phyloP scores from a whole-genome alignment of 2,113 vertebrate genomes.

The Aythya baeri region DNA sequence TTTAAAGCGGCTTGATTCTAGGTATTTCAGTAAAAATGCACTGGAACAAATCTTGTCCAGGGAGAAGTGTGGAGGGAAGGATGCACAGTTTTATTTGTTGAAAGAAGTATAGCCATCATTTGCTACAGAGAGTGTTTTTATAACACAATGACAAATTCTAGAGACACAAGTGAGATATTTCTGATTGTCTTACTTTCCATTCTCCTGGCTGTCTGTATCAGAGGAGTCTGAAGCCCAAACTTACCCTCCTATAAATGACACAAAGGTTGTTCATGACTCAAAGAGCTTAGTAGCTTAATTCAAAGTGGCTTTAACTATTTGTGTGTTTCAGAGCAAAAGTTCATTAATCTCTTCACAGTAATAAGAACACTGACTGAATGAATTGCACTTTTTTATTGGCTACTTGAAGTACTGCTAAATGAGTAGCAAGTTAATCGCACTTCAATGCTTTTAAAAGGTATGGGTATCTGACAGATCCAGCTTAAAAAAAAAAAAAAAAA shows the following conservation, averaged over 20 bases:
- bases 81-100: neutral
- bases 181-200: neutral
- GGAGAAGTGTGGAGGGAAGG: neutral
- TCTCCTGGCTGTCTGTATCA: neutral
- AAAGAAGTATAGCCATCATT: neutral
- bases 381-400: neutral
- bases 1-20: neutral
- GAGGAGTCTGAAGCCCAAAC: neutral
- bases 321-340: conserved; percentile 1
- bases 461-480: neutral
- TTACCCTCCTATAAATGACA: neutral
- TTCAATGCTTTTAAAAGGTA: neutral
- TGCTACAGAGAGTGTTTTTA: neutral
- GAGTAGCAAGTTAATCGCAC: neutral
- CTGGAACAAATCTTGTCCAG: neutral
- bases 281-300: conserved; percentile 44
- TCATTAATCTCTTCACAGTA: conserved; percentile 7
- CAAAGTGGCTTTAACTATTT: conserved; percentile 51
- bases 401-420: neutral
- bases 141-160: neutral
- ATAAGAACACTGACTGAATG: neutral
- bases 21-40: neutral
- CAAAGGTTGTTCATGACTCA: neutral
- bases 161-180: neutral
- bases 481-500: neutral